Percentiles rank a stretch among this genome's conserved stretches.
Evolutionary conservation across 2,888 invertebrate species (phyloP).

Genomic region (Drosophila cracens): DNA sequence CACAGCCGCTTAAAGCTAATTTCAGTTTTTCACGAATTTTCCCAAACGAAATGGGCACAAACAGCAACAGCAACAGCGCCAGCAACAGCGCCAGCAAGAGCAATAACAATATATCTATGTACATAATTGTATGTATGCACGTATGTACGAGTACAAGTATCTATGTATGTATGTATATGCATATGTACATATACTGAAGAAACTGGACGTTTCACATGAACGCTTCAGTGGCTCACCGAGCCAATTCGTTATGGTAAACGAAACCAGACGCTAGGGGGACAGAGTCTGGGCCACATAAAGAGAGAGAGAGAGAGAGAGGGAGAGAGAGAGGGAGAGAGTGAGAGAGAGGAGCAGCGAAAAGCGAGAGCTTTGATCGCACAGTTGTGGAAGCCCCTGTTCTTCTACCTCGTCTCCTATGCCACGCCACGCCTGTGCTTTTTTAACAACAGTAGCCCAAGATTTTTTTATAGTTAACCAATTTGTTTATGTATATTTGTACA

Average conservation of each 20-base stretch:
- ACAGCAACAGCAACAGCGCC: slow-evolving; percentile 30
- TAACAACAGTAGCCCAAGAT: background rate
- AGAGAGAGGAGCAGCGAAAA: slow-evolving; percentile 22
- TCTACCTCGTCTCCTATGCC: background rate
- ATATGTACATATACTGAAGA: slow-evolving; percentile 53
- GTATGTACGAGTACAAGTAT: slow-evolving; percentile 2
- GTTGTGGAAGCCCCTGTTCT: background rate
- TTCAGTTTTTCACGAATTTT: slow-evolving; percentile 74
- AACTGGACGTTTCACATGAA: slow-evolving; percentile 83
- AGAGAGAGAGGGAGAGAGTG: background rate
- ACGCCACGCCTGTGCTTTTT: background rate
- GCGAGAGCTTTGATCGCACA: slow-evolving; percentile 44
- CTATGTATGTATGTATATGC: slow-evolving; percentile 10
- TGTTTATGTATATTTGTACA: background rate
- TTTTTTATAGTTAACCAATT: background rate
- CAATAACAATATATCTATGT: slow-evolving; percentile 25
- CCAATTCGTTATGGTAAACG: slow-evolving; percentile 56
- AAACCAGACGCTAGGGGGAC: slow-evolving; percentile 31
- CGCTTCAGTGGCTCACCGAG: slow-evolving; percentile 78
- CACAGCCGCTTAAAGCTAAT: slow-evolving; percentile 63
- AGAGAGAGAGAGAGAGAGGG: background rate
- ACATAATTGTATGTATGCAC: slow-evolving; percentile 1
- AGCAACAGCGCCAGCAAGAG: slow-evolving; percentile 26
- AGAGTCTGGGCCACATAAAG: background rate
- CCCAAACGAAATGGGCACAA: slow-evolving; percentile 73